Conservation (phyloP, 2,797 vertebrate genomes). For the Ceyx erithaca region DNA sequence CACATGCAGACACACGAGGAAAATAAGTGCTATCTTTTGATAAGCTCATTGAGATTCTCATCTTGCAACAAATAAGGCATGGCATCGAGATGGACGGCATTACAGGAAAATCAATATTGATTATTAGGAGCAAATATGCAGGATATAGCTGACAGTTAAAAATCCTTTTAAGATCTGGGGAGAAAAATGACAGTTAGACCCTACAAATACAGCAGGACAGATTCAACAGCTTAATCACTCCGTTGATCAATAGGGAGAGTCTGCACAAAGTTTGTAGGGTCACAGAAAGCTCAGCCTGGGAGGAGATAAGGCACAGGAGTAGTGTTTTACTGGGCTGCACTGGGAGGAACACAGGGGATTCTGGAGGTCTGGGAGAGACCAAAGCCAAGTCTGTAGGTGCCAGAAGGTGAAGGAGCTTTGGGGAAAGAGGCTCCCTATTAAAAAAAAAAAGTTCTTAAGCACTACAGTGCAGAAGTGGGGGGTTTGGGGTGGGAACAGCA, state of each 20-base stretch:
- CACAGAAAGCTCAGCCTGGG: not conserved
- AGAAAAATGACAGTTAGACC: slow-evolving; percentile 62
- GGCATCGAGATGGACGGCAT: slow-evolving; percentile 61
- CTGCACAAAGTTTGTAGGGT: not conserved
- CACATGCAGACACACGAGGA: not conserved
- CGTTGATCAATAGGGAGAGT: slow-evolving; percentile 46
- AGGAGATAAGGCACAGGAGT: rapidly evolving
- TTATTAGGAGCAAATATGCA: slow-evolving; percentile 68
- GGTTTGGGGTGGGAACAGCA: not conserved
- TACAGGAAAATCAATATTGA: slow-evolving; percentile 77
- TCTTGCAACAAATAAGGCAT: slow-evolving; percentile 66
- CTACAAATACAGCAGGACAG: slow-evolving; percentile 34
- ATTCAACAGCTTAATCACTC: slow-evolving; percentile 63
- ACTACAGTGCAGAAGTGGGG: not conserved
- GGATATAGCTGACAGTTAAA: slow-evolving; percentile 56
- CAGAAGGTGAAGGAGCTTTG: rapidly evolving
- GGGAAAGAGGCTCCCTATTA: not conserved
- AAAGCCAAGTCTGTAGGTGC: rapidly evolving
- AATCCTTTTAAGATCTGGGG: slow-evolving; percentile 58
- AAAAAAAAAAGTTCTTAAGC: not conserved
- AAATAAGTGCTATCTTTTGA: slow-evolving; percentile 56
- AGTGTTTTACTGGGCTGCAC: not conserved
- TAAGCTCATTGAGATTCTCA: slow-evolving; percentile 69
- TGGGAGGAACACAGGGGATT: too few relatives aligned
- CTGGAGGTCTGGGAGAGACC: not conserved